Base-by-base conservation (phyloP, 2,113 vertebrate species). In the Varanus salvator region DNA sequence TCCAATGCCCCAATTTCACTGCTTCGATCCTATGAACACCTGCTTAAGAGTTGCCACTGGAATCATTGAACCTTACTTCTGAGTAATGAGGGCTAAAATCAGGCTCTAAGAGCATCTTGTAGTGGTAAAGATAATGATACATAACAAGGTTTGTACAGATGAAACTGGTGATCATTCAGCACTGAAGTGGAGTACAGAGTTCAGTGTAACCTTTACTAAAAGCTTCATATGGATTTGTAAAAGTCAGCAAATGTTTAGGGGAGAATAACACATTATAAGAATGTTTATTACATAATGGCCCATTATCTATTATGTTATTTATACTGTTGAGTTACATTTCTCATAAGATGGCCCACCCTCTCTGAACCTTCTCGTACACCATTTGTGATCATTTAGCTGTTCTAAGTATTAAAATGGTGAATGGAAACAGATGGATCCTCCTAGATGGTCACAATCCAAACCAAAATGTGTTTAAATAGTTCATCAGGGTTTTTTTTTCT, bases 401-500 rank as follows among this genome's bases (percentile, higher is more conserved):
- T 48, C 0, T 3, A 86, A 75, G 1, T 2, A 52, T 80, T 89
- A 80, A 57, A 78, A 17, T 54, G 9, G 52, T 12, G 50, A 69
- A 21, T 34, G 57, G 71, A 66, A 3, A 23, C 15, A n/a, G 80
- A 72, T 60, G 38, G 76, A 5, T 77, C 1, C n/a, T 84, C 50
- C 52, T 92, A 3, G 78, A 7, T 88, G 78, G 48, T 88, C 52
- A 64, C 17, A 60, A 72, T 89, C 57, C 87, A 6, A 82, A 8
- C 31, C 54, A n/a, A 15, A n/a, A 29, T 80, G 23, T 44, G 34
- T 52, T 86, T 90, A 74, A 89, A n/a, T 11, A 89, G 25, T 85
- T 19, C 72, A 81, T 75, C 25, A 2, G 80, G 0, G 57, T 87
- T 21, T 44, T 83, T 19, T 64, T 64, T 2, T 21, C 74, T 27